These are phyloP conservation scores for Salvelinus fontinalis DNA, from an alignment of 2,113 vertebrate genomes.

Conservation along the genomic window DNA sequence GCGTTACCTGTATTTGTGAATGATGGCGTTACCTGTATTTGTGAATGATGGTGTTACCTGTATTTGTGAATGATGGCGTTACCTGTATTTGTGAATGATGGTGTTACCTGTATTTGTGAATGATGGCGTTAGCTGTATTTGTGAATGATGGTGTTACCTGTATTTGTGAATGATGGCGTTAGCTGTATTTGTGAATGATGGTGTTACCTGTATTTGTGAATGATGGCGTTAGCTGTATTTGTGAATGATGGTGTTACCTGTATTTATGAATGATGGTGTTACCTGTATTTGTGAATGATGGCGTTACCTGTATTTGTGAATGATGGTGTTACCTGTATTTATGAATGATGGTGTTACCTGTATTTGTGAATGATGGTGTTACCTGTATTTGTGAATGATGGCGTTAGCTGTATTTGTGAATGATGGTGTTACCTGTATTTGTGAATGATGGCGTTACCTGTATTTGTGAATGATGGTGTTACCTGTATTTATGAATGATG, in stretches of 20 bases:
- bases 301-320: constrained; percentile 95
- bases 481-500: not conserved
- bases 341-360: constrained; percentile 72
- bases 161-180: too few relatives aligned
- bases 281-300: not conserved
- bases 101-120: too few relatives aligned
- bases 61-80: too few relatives aligned
- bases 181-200: not conserved
- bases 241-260: not conserved
- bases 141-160: too few relatives aligned
- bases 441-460: not conserved
- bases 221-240: not conserved
- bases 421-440: not conserved
- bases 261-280: not conserved
- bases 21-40: too few relatives aligned
- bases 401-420: constrained; percentile 17
- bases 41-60: too few relatives aligned
- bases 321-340: constrained; percentile 82
- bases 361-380: constrained; percentile 94
- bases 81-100: too few relatives aligned
- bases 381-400: constrained; percentile 54
- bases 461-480: constrained; percentile 2
- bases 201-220: constrained; percentile 27
- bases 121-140: too few relatives aligned
- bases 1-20: too few relatives aligned